These are phyloP conservation scores for Panzeria rudis DNA, from an alignment of 2,888 invertebrate species.

Conservation along the genomic window DNA sequence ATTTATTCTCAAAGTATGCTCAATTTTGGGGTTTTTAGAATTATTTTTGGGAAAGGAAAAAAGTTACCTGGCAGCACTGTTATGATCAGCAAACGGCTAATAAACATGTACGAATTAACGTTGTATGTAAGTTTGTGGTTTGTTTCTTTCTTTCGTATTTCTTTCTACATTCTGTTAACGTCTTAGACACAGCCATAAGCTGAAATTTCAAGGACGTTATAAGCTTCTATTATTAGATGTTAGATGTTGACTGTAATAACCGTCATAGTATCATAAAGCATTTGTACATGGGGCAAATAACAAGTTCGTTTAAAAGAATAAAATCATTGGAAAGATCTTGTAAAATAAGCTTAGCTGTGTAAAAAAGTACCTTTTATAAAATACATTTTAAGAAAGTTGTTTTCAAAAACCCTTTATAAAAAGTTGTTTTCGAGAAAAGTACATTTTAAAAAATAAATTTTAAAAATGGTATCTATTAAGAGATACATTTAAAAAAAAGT, in stretches of 20 bases:
- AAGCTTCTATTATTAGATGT: conserved; percentile 66
- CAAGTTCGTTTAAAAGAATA: conserved; percentile 31
- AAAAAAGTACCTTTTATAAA: too few relatives aligned
- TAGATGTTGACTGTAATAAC: conserved; percentile 55
- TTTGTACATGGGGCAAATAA: conserved; percentile 14
- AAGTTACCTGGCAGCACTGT: too few relatives aligned
- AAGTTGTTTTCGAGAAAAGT: too few relatives aligned
- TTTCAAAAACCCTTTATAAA: too few relatives aligned
- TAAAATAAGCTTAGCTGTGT: too few relatives aligned
- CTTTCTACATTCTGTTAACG: conserved; percentile 46
- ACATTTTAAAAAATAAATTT: too few relatives aligned
- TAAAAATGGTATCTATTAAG: too few relatives aligned
- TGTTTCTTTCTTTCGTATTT: conserved; percentile 31
- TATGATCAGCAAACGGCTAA: conserved; percentile 47
- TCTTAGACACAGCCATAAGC: conserved; percentile 66
- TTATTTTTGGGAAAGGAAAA: too few relatives aligned
- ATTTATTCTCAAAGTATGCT: too few relatives aligned
- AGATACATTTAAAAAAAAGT: too few relatives aligned
- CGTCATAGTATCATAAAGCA: conserved; percentile 35
- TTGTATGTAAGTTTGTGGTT: conserved; percentile 40
- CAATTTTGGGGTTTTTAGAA: too few relatives aligned
- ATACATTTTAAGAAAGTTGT: too few relatives aligned
- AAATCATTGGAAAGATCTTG: neutral
- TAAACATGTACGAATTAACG: conserved; percentile 29
- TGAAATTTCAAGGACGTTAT: conserved; percentile 69